Evolutionary conservation across 35 echinoderm and acorn worm species (phyloP).

Genomic region (Strongylocentrotus purpuratus): DNA sequence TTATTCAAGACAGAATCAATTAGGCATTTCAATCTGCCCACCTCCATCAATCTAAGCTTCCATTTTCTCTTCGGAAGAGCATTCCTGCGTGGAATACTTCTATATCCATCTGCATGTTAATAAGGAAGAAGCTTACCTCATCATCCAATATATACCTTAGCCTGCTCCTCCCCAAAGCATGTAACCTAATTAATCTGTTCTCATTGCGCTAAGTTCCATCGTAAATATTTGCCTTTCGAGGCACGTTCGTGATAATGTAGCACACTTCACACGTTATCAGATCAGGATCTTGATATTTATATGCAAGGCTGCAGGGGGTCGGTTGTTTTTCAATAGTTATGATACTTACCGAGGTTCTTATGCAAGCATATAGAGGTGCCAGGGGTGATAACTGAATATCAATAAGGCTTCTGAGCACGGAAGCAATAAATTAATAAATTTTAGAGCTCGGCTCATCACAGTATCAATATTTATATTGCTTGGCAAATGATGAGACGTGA

Average conservation of each 20-base stretch:
- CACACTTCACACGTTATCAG: background rate
- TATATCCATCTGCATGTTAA: background rate
- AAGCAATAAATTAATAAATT: background rate
- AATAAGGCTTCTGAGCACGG: background rate
- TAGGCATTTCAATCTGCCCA: background rate
- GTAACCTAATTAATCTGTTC: constrained; percentile 5
- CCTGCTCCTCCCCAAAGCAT: background rate
- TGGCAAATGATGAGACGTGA: background rate
- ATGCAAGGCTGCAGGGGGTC: background rate
- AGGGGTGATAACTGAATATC: background rate
- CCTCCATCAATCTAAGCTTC: background rate
- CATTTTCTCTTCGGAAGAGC: background rate
- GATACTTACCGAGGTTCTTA: background rate
- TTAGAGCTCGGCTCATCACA: background rate
- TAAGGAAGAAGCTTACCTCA: background rate
- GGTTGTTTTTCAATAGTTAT: background rate
- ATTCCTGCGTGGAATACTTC: background rate
- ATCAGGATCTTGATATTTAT: background rate
- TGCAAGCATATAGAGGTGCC: background rate
- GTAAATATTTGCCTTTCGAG: background rate
- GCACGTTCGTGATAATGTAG: background rate
- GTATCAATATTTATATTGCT: no score
- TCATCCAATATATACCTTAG: background rate
- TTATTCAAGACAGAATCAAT: background rate
- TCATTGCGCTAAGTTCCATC: background rate